phyloP scores from a whole-genome alignment of 1,140 invertebrate genomes.

The Venturia canescens region DNA sequence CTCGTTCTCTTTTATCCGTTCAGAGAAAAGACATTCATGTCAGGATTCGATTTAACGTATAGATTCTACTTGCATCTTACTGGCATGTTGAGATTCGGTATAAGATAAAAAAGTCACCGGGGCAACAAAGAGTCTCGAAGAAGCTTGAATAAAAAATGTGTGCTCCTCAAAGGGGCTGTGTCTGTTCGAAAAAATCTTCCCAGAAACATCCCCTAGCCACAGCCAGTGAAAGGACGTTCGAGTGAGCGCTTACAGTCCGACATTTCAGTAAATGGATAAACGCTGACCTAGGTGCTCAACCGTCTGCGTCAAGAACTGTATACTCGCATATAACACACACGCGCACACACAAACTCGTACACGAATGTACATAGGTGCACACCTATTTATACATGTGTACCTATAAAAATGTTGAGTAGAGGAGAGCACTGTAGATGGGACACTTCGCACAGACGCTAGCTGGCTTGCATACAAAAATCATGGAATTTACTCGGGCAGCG shows the following conservation, averaged over 20 bases:
- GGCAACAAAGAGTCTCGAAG: too few relatives aligned
- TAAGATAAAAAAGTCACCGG: too few relatives aligned
- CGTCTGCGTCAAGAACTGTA: slow-evolving; percentile 13
- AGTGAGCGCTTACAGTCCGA: slow-evolving; percentile 1
- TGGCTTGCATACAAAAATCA: too few relatives aligned
- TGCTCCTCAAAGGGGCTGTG: neutral
- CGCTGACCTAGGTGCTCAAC: slow-evolving; percentile 35
- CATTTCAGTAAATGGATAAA: slow-evolving; percentile 39
- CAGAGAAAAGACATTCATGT: too few relatives aligned
- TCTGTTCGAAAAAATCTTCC: neutral
- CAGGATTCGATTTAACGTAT: too few relatives aligned
- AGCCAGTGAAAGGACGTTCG: neutral
- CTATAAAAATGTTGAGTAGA: too few relatives aligned
- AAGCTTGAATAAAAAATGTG: neutral
- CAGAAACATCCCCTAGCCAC: neutral
- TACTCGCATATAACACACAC: neutral
- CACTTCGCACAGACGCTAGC: too few relatives aligned
- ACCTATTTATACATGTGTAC: slow-evolving; percentile 1
- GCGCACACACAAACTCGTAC: neutral
- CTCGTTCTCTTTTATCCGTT: too few relatives aligned
- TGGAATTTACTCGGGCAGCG: too few relatives aligned
- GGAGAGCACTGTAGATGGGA: too few relatives aligned
- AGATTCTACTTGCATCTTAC: too few relatives aligned
- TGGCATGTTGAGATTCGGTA: too few relatives aligned
- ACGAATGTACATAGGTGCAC: neutral